Evolutionary conservation across 2,888 invertebrate species (phyloP), one percentile per base, ranked within the genome.

Genomic region (Mythimna albipuncta): DNA sequence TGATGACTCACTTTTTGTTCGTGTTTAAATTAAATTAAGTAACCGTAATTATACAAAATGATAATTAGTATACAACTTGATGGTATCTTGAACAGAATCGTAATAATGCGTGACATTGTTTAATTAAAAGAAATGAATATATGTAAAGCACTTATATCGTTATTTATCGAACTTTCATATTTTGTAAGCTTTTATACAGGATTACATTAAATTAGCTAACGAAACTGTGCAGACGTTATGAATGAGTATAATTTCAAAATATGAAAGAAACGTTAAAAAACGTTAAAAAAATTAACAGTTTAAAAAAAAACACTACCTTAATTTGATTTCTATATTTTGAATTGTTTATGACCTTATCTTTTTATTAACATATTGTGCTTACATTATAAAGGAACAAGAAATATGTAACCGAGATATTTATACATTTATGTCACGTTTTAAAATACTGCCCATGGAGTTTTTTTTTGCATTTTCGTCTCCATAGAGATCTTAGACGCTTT

Each of bases 61-160:
- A 76, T 73, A 79, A 77, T 79, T 72, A 72, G 64, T 70, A 58
- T 70, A 79, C 32, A 64, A 63, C 62, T 73, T 70, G 74, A 79
- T 83, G 52, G 16, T 81, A 83, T 81, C 83, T 69, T 72, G 16
- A 21, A 61, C 44, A 41, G 66, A 67, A 69, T 58, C 19, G 54
- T 73, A 64, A 19, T 61, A 79, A 69, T 67, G 73, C 64, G 55
- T 73, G 64, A 35, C 55, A 59, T 69, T 65, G 47, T 70, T 80
- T 58, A 69, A 79, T 70, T 64, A 64, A 68, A 75, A 54, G n/a
- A 16, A 54, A 63, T 58, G 57, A 58, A 63, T 50, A 32, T 32
- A 41, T 44, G 41, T 47, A 64, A 21, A 21, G 6, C 41, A 44
- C 11, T 61, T 0, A 19, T 44, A 35, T 21, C 26, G 16, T 72